Conservation (phyloP, 30 jellyfish, hydroid and myxozoan species). For the Turritopsis rubra region DNA sequence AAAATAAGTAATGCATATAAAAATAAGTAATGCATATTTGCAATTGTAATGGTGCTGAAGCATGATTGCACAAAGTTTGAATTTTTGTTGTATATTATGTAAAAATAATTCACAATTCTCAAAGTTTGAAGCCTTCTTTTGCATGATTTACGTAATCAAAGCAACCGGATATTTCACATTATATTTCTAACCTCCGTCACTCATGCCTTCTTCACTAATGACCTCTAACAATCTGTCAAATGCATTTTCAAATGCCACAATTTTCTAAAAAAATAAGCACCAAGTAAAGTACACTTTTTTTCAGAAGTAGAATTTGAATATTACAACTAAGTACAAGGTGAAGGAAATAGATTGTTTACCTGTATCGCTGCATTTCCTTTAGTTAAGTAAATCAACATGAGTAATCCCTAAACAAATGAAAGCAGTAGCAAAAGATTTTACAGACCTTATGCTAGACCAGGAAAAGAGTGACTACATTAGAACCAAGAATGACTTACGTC, state of each 20-base stretch:
- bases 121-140: too few relatives aligned
- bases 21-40: too few relatives aligned
- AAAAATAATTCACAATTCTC: too few relatives aligned
- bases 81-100: too few relatives aligned
- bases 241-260: conserved; percentile 93
- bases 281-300: background rate
- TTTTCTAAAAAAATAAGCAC: conserved; percentile 44
- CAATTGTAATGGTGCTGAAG: too few relatives aligned
- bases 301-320: background rate
- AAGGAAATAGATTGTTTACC: too few relatives aligned
- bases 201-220: conserved; percentile 71
- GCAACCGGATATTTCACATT: background rate
- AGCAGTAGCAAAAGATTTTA: background rate
- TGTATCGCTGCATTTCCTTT: conserved; percentile 98
- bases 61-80: too few relatives aligned
- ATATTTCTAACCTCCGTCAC: conserved; percentile 69
- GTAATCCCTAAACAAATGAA: conserved; percentile 47
- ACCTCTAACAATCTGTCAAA: conserved; percentile 77
- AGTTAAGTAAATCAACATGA: conserved; percentile 56
- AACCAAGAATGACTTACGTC: conserved; percentile 49
- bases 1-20: too few relatives aligned
- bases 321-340: background rate
- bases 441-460: too few relatives aligned
- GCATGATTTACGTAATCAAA: background rate
- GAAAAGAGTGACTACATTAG: background rate